Base-by-base conservation (phyloP, 2,113 vertebrate species). In the Sinocyclocheilus anshuiensis region DNA sequence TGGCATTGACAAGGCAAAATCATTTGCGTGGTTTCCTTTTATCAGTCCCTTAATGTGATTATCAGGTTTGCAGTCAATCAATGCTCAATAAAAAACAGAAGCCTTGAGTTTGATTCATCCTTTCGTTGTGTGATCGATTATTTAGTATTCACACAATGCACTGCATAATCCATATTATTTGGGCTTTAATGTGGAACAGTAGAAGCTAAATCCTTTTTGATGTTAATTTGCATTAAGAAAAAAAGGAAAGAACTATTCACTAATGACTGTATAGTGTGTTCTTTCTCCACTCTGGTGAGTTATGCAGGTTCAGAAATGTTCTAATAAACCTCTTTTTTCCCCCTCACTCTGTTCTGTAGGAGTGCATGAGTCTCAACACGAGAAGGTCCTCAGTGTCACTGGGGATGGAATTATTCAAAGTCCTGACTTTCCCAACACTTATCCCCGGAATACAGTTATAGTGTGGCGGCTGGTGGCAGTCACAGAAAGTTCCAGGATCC, bases 311-410 rank as follows among this genome's bases (percentile, higher is more conserved):
- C 12, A 18, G 13, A 20, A 50, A 4, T 12, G 2, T 45, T 81
- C 81, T 84, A 55, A 1, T 84, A 69, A 22, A 83, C 2, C 84
- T 65, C 11, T 39, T 53, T 6, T 90, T 4, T 53, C 12, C 3
- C 48, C 11, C 15, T 55, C 53, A 18, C 53, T 93, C 2, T 92
- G 93, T 91, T 15, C 88, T 93, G 63, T 67, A 99, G 98, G 97
- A 84, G 98, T 99, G 29, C 97, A 99, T 90, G 96, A 98, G 90
- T 96, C 97, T 87, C 96, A 97, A 89, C 96, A 97, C 94, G 98
- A 99, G 93, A 98, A 98, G 95, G 92, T 97, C 90, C 94, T 99
- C 88, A 94, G 94, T 69, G 96, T 99, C 88, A 96, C 96, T 86
- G 93, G 93, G 77, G 97, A 98, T 86, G 98, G 98, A 92, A 96